These are phyloP conservation scores for Semnornis frantzii DNA, from an alignment of 2,113 vertebrate genomes.

Conservation along the genomic window DNA sequence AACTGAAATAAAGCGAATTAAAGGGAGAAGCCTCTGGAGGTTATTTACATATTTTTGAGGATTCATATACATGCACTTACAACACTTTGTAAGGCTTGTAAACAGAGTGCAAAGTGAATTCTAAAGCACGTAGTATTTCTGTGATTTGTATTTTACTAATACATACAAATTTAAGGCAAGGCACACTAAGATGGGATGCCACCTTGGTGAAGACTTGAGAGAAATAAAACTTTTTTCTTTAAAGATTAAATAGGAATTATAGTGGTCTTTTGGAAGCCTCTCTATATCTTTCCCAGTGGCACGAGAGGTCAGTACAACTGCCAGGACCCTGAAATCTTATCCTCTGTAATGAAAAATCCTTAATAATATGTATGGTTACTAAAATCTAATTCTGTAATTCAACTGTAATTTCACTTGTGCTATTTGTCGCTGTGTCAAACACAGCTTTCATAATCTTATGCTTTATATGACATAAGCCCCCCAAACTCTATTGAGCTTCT, in stretches of 20 bases:
- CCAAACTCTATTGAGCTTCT: not conserved
- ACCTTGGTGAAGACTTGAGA: conserved; percentile 26
- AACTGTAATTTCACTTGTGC: not conserved
- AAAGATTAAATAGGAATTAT: conserved; percentile 44
- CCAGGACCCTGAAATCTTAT: conserved; percentile 22
- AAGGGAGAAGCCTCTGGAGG: not conserved
- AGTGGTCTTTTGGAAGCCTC: conserved; percentile 46
- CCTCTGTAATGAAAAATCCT: conserved; percentile 33
- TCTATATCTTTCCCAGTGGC: conserved; percentile 23
- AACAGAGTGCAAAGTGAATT: not conserved
- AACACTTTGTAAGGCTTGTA: not conserved
- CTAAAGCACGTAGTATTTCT: not conserved
- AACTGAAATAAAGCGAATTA: not conserved
- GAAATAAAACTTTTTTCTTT: conserved; percentile 51
- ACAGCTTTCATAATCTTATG: not conserved
- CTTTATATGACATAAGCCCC: not conserved
- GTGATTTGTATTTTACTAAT: not conserved
- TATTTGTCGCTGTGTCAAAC: conserved; percentile 11
- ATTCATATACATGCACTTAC: not conserved
- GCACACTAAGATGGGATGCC: not conserved
- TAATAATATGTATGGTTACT: conserved; percentile 38
- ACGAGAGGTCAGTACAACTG: conserved; percentile 42
- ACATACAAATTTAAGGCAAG: not conserved
- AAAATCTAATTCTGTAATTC: conserved; percentile 59
- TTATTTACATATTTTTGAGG: not conserved